Percentiles rank a stretch among this genome's conserved stretches.
phyloP scores from a whole-genome alignment of 2,797 vertebrate genomes.

The Notamacropus eugenii region DNA sequence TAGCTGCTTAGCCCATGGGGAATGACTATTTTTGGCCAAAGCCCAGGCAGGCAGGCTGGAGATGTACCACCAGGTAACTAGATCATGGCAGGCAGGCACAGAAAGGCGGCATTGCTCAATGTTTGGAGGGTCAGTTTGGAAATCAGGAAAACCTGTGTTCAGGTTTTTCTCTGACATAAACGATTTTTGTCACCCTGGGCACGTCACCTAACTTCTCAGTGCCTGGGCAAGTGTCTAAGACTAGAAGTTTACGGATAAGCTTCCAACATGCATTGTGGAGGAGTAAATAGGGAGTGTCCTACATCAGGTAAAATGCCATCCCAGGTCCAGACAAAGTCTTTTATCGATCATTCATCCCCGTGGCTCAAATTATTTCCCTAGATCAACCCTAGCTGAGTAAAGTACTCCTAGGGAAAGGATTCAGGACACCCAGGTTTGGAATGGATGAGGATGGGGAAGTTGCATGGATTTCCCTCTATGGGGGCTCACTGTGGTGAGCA shows the following conservation, averaged over 20 bases:
- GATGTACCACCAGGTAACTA: neutral
- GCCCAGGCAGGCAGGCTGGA: neutral
- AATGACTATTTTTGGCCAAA: neutral
- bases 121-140: neutral
- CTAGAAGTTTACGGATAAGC: neutral
- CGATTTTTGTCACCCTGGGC: neutral
- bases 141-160: neutral
- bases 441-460: neutral
- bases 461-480: neutral
- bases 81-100: neutral
- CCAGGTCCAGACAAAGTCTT: neutral
- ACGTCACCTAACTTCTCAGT: neutral
- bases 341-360: neutral
- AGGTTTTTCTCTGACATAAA: neutral
- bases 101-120: accelerated
- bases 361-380: neutral
- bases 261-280: neutral
- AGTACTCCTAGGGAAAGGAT: neutral
- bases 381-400: neutral
- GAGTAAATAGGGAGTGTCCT: neutral
- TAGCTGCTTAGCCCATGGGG: neutral
- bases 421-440: neutral
- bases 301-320: neutral
- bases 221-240: neutral
- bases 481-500: neutral